Conservation (phyloP, 1,140 invertebrate genomes). For the Drosophila asahinai region DNA sequence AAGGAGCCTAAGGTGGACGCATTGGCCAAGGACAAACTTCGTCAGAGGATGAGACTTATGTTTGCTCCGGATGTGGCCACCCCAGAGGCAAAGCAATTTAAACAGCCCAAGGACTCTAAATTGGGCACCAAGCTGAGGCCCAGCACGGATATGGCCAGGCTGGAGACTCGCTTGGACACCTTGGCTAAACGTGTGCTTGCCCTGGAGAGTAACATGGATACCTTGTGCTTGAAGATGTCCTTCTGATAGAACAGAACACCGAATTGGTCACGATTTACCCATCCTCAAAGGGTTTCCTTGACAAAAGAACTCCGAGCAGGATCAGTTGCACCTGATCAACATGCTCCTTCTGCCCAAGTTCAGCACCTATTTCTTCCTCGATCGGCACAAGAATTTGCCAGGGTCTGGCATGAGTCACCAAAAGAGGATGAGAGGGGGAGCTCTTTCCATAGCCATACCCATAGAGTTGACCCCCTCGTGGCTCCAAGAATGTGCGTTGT, state of each 20-base stretch:
- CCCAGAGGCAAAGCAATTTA: neutral
- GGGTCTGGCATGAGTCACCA: too few relatives aligned
- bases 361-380: too few relatives aligned
- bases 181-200: neutral
- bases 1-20: neutral
- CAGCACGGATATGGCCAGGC: neutral
- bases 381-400: too few relatives aligned
- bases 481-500: conserved; percentile 44
- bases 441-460: too few relatives aligned
- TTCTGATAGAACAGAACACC: too few relatives aligned
- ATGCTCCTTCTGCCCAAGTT: too few relatives aligned
- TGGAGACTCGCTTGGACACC: neutral
- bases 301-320: too few relatives aligned
- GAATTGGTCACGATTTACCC: too few relatives aligned
- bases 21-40: neutral
- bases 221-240: neutral
- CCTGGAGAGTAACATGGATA: neutral
- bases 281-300: too few relatives aligned
- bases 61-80: neutral
- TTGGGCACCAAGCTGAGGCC: neutral
- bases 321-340: neutral
- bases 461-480: neutral
- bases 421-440: neutral
- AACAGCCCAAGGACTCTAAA: neutral
- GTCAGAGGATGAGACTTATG: neutral